Percentiles rank a stretch among this genome's conserved stretches.
These are phyloP conservation scores for Kudoa iwatai DNA, from an alignment of 30 jellyfish, hydroid and myxozoan genomes.

Conservation along the genomic window DNA sequence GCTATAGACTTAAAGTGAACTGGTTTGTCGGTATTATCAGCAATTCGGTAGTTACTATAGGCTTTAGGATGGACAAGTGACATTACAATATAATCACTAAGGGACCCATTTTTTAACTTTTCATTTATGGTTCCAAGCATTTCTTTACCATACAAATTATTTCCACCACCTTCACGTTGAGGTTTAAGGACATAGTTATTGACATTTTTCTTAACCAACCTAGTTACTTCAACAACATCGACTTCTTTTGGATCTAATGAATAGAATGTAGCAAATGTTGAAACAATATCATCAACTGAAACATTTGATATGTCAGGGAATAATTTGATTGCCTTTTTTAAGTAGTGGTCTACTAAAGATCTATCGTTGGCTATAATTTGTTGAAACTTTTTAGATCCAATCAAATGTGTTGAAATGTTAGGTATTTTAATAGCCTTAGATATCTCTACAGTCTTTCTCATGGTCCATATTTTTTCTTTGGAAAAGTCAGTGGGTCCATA, in stretches of 20 bases:
- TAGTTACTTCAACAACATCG: conserved; percentile 34
- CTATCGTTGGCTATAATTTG: conserved; percentile 33
- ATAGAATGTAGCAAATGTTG: neutral
- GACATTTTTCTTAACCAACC: conserved; percentile 26
- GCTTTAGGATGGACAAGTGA: conserved; percentile 18
- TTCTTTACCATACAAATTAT: conserved; percentile 28
- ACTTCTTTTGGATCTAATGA: conserved; percentile 5
- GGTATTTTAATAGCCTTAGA: conserved; percentile 38
- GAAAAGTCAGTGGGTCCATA: conserved; percentile 17
- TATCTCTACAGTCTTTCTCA: conserved; percentile 25
- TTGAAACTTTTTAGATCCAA: conserved; percentile 48
- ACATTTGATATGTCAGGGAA: no score
- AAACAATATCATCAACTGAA: neutral
- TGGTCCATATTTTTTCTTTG: conserved; percentile 7
- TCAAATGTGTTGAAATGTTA: conserved; percentile 17
- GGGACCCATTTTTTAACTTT: conserved; percentile 12
- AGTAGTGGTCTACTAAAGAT: conserved; percentile 33
- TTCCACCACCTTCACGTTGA: conserved; percentile 93
- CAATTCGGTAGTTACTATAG: conserved; percentile 27
- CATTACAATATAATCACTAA: conserved; percentile 46
- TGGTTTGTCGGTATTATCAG: conserved; percentile 11
- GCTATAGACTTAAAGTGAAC: conserved; percentile 2
- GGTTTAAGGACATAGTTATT: conserved; percentile 40
- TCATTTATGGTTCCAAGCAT: conserved; percentile 14
- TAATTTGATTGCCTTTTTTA: neutral